These are phyloP conservation scores for Xestia xanthographa DNA, from an alignment of 2,888 invertebrate genomes.

Conservation along the genomic window DNA sequence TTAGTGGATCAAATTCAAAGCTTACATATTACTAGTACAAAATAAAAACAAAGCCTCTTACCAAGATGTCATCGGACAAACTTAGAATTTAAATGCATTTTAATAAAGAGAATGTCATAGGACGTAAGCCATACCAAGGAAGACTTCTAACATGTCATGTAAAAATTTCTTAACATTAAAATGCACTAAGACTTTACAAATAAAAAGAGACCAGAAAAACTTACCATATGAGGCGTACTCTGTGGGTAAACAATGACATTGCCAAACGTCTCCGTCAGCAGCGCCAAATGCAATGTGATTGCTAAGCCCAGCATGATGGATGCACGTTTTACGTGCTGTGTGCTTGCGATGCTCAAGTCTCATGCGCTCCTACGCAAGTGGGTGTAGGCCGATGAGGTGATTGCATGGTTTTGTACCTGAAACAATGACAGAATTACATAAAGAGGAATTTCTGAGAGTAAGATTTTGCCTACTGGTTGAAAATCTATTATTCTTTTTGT, in stretches of 20 bases:
- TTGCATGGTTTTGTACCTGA: conserved; percentile 73
- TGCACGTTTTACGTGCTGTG: conserved; percentile 47
- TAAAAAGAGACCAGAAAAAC: no score
- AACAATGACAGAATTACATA: neutral
- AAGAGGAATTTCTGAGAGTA: neutral
- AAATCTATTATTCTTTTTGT: neutral
- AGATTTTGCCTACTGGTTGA: neutral
- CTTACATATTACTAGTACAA: neutral
- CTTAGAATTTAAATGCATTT: neutral
- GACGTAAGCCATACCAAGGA: neutral
- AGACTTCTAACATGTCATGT: no score
- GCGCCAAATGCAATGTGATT: conserved; percentile 72
- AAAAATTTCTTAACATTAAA: no score
- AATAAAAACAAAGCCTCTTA: neutral
- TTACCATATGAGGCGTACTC: no score
- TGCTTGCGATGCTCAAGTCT: conserved; percentile 68
- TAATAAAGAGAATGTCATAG: neutral
- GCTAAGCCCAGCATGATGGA: conserved; percentile 75
- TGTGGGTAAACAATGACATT: conserved; percentile 78
- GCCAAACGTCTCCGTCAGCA: conserved; percentile 73
- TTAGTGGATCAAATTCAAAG: neutral
- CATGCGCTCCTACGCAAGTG: conserved; percentile 59
- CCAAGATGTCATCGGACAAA: neutral
- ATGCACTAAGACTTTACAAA: no score
- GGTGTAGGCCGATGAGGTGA: conserved; percentile 62